phyloP scores from a whole-genome alignment of 2,888 invertebrate genomes.

The Cenopis cana region DNA sequence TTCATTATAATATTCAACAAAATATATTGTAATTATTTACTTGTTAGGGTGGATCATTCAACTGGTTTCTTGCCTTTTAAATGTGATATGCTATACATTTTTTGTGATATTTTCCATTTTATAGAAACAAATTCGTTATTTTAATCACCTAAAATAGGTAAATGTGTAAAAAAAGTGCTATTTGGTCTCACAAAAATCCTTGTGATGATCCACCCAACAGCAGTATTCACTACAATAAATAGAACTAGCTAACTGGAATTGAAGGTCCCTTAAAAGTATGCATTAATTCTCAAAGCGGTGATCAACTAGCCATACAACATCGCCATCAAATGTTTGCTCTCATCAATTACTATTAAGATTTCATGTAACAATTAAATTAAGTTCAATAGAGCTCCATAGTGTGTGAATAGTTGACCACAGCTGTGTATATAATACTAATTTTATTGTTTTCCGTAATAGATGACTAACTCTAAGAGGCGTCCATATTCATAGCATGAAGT shows the following conservation, averaged over 20 bases:
- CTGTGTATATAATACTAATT: constrained; percentile 79
- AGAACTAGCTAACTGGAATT: constrained; percentile 85
- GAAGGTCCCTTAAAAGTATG: constrained; percentile 85
- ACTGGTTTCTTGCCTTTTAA: constrained; percentile 64
- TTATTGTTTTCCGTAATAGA: constrained; percentile 79
- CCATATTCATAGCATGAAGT: constrained; percentile 81
- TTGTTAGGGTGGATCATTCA: constrained; percentile 71
- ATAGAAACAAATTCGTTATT: constrained; percentile 74
- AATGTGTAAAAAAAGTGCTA: constrained; percentile 79
- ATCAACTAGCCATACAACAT: constrained; percentile 70
- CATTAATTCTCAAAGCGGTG: constrained; percentile 78
- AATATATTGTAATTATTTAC: constrained; percentile 79
- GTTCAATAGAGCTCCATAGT: constrained; percentile 43
- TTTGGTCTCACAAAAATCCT: constrained; percentile 80
- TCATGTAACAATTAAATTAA: constrained; percentile 35
- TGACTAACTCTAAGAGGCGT: constrained; percentile 83
- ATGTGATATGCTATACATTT: constrained; percentile 82
- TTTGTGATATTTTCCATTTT: constrained; percentile 77
- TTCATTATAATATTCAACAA: constrained; percentile 79
- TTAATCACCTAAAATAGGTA: constrained; percentile 76
- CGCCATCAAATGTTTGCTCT: constrained; percentile 40
- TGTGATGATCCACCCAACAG: constrained; percentile 75
- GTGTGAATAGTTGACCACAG: constrained; percentile 77
- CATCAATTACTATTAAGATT: constrained; percentile 30
- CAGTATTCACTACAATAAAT: constrained; percentile 81